Base-by-base conservation (phyloP, 2,888 invertebrate species). In the Cheilosia variabilis region DNA sequence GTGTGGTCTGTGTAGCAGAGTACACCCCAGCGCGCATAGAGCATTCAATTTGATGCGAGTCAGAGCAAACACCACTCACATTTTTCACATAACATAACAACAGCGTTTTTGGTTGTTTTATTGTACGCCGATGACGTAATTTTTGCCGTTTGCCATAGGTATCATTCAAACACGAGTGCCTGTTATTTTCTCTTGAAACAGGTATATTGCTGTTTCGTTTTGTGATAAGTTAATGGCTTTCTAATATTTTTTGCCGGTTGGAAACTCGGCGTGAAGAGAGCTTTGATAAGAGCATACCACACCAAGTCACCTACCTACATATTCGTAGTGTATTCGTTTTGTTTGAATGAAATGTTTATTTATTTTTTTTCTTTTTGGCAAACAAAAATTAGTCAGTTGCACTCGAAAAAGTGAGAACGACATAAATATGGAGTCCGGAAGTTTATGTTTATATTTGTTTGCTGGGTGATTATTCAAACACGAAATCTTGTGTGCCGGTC, bases 61-160 rank as follows among this genome's bases (percentile, higher is more conserved):
- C 47, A 47, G 17, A 45, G 41, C 66, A 50, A 34, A 22, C 13
- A 22, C 7, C 31, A 19, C 53, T 45, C 22, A 45, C 52, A 52
- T 52, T 24, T 15, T n/a, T 43, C 22, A 50, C 50, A 34, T 52
- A 79, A 66, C 65, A 63, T 55, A 73, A 62, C 47, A 62, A 73
- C 63, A 53, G 55, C 34, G 47, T 15, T 78, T 73, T 27, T 19
- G 57, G 57, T 62, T 75, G 52, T 84, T 75, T 75, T 71, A 80
- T 66, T 76, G 45, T 53, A 71, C 60, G 53, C 53, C 71, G 84
- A 80, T 84, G 84, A 84, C 84, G 80, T 84, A 84, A 84, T 79
- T 57, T 75, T 68, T 69, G 43, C 62, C 60, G 27, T 62, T 72
- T 79, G 19, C 27, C 27, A 34, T 53, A 17, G 65, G 15, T 34